Base-by-base conservation (phyloP, 1,140 invertebrate species). In the Cydia amplana region DNA sequence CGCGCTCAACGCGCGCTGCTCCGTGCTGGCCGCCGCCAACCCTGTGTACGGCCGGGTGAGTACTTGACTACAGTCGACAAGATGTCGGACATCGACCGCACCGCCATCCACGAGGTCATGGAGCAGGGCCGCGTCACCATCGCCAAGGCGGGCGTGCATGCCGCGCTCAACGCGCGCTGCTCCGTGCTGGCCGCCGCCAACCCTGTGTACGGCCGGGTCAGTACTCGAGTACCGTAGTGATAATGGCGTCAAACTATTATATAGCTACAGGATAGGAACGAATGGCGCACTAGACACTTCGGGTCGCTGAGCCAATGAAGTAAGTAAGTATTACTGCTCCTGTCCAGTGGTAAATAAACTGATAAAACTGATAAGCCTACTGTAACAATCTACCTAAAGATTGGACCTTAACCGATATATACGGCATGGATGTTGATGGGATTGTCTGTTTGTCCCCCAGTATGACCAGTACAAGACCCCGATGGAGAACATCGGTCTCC, bases 401-500 rank as follows among this genome's bases (percentile, higher is more conserved):
- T 40, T 10, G 10, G 7, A 9, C 36, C 36, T 40, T 40, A 40
- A 40, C 36, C 36, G 9, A 40, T 40, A 10, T 40, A 40, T 40
- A 10, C 36, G 0, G 10, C 36, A 40, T 40, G 36, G 7, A 40
- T 40, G n/a, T n/a, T n/a, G 9, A 40, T 40, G 36, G 36, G 10
- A 40, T 40, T 9, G 0, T 40, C 6, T 32, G 6, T 70, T 76
- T 51, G 73, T 73, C 46, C 93, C 94, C 16, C 89, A 98, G 97
- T 99, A 99, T 86, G 98, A 99, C 93, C 97, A 98, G 87, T 99
- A 99, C 93, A 99, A 99, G 93, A 98, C 98, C 0, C 99, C 99
- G 0, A 99, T 99, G 99, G 99, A 99, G 90, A 99, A 99, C 93
- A 99, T 99, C 87, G 98, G 98, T 0, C 93, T 99, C 20, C 99